These are phyloP conservation scores for Drosophila eugracilis DNA, from an alignment of 1,140 invertebrate genomes.

Conservation along the genomic window DNA sequence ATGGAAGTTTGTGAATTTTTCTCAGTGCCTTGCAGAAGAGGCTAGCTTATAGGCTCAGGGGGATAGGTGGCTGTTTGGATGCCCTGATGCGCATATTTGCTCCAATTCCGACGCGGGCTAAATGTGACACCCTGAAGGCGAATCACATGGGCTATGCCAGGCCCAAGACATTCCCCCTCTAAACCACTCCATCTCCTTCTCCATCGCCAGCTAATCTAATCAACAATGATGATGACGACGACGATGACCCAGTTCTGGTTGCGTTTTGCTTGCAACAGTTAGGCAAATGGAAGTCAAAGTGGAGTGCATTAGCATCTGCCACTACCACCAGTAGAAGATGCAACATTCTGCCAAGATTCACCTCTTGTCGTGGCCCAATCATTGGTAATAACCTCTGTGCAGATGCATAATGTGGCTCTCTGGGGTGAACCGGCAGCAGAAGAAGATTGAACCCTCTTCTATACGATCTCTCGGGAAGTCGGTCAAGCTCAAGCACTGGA, in stretches of 20 bases:
- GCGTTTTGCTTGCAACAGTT: slow-evolving; percentile 32
- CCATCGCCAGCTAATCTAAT: slow-evolving; percentile 35
- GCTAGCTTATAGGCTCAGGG: slow-evolving; percentile 18
- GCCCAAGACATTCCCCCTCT: neutral
- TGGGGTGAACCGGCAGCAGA: too few species aligned
- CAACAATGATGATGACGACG: slow-evolving; percentile 52
- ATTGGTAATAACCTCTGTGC: slow-evolving; percentile 20
- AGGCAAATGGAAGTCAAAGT: slow-evolving; percentile 43
- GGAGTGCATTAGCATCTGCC: slow-evolving; percentile 46
- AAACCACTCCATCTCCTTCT: neutral
- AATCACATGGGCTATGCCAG: neutral
- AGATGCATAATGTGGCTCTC: too few species aligned
- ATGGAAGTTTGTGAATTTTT: neutral
- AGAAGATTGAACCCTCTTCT: too few species aligned
- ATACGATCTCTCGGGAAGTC: too few species aligned
- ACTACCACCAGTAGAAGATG: slow-evolving; percentile 13
- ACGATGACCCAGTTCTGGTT: slow-evolving; percentile 64
- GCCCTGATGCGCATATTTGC: slow-evolving; percentile 72
- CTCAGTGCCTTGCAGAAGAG: neutral
- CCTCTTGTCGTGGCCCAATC: slow-evolving; percentile 32
- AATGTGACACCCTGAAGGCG: slow-evolving; percentile 66
- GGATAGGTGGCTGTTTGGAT: slow-evolving; percentile 23
- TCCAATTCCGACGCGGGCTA: slow-evolving; percentile 65
- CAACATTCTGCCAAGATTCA: slow-evolving; percentile 9
- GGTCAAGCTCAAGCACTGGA: slow-evolving; percentile 31